Percentiles rank a stretch among this genome's conserved stretches.
These are phyloP conservation scores for Rynchops niger DNA, from an alignment of 2,113 vertebrate species.

Conservation along the genomic window DNA sequence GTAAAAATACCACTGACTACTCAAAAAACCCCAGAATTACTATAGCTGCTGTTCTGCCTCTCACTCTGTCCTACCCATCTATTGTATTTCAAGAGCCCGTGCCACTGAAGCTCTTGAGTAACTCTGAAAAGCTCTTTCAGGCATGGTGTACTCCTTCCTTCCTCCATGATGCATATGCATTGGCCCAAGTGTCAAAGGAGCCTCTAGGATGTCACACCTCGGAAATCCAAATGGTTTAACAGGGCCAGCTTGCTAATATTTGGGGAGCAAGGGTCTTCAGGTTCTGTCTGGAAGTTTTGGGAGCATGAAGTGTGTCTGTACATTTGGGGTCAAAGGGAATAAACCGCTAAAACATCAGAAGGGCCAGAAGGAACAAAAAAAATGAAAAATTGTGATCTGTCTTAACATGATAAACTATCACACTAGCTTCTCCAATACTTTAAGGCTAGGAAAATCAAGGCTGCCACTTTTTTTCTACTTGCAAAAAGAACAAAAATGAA, in stretches of 20 bases:
- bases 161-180: no score
- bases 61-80: neutral
- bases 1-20: neutral
- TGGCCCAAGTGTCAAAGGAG: neutral
- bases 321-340: neutral
- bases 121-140: neutral
- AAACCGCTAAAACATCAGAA: neutral
- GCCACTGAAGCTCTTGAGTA: neutral
- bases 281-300: neutral
- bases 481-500: neutral
- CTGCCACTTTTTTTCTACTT: neutral
- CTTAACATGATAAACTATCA: neutral
- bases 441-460: neutral
- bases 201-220: neutral
- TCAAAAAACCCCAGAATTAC: accelerated
- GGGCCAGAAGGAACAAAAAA: neutral
- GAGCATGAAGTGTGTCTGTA: neutral
- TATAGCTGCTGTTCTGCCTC: neutral
- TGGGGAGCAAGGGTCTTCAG: neutral
- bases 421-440: neutral
- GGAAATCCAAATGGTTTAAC: neutral
- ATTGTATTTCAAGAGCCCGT: neutral
- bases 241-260: neutral
- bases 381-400: neutral
- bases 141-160: neutral